Conservation (phyloP, 2,797 vertebrate species). For the Manis crassicaudata region DNA sequence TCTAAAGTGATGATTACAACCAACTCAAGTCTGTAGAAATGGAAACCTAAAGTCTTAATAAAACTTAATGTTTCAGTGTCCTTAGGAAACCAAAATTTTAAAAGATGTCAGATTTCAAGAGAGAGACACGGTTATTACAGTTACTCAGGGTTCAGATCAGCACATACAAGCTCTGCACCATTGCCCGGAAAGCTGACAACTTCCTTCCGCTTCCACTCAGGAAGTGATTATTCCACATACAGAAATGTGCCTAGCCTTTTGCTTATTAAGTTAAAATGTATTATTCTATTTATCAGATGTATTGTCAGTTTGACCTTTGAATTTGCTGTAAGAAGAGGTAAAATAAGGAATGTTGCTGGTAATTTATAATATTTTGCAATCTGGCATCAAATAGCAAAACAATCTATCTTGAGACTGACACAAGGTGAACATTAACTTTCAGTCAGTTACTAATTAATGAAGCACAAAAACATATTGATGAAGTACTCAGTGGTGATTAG, state of each 20-base stretch:
- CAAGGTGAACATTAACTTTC: constrained; percentile 81
- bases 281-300: neutral
- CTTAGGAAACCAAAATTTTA: neutral
- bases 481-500: constrained; percentile 72
- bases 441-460: constrained; percentile 84
- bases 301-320: constrained; percentile 64
- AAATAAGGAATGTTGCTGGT: constrained; percentile 61
- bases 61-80: neutral
- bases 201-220: neutral
- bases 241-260: constrained; percentile 1
- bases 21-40: neutral
- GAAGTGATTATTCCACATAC: neutral
- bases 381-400: constrained; percentile 69
- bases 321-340: constrained; percentile 59
- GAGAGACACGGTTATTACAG: neutral
- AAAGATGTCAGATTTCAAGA: constrained; percentile 25
- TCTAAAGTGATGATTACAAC: neutral
- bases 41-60: constrained; percentile 11
- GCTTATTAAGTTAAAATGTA: constrained; percentile 53
- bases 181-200: neutral
- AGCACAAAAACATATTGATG: constrained; percentile 78
- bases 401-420: constrained; percentile 74
- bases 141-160: constrained; percentile 30
- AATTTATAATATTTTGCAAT: constrained; percentile 79
- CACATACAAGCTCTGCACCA: neutral